phyloP scores from a whole-genome alignment of 1,140 invertebrate species.

The Plodia interpunctella region DNA sequence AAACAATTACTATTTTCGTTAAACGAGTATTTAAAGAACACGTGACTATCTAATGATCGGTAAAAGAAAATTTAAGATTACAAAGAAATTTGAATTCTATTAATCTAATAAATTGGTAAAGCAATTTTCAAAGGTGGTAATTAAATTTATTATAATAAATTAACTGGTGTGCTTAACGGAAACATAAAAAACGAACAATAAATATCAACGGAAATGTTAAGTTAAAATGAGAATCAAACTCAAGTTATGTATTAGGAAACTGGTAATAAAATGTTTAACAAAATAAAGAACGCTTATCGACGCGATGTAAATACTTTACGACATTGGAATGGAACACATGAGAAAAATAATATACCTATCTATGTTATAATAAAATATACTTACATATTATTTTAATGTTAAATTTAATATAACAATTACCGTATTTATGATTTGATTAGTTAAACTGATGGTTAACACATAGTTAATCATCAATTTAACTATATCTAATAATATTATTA shows the following conservation, averaged over 20 bases:
- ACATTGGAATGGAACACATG: not conserved
- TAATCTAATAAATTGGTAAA: too few species aligned
- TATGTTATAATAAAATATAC: not conserved
- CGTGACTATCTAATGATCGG: not conserved
- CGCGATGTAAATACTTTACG: not conserved
- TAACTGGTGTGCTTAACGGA: not conserved
- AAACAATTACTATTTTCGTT: slow-evolving; percentile 39
- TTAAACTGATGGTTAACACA: too few species aligned
- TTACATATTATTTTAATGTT: too few species aligned
- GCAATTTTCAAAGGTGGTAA: too few species aligned
- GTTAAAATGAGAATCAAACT: not conserved
- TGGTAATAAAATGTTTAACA: not conserved
- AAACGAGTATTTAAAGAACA: not conserved
- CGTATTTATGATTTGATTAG: too few species aligned
- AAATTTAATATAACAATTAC: too few species aligned
- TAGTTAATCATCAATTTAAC: too few species aligned
- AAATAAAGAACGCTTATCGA: not conserved
- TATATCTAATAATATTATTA: too few species aligned
- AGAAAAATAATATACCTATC: not conserved
- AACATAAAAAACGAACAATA: not conserved
- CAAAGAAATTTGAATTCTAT: too few species aligned
- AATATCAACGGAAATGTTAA: not conserved
- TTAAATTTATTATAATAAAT: too few species aligned
- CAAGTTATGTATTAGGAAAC: slow-evolving; percentile 1
- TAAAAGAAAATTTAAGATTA: too few species aligned